These are phyloP conservation scores for Callitettix versicolor DNA, from an alignment of 1,140 invertebrate genomes.

Conservation along the genomic window DNA sequence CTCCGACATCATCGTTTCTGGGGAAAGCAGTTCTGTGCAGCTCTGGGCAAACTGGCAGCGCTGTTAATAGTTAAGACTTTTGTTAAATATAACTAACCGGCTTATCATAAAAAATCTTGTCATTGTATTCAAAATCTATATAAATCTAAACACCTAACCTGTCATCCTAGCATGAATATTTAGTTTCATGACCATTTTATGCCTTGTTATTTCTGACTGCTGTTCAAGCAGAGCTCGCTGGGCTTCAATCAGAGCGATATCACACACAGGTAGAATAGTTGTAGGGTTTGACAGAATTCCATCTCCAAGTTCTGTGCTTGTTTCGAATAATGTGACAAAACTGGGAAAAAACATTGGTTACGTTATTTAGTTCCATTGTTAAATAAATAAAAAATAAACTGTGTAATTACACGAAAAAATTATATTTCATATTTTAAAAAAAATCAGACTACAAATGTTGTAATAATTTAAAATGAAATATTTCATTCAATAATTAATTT, in stretches of 20 bases:
- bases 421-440: conserved; percentile 16
- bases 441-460: conserved; percentile 2
- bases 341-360: conserved; percentile 35
- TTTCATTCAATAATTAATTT: conserved; percentile 11
- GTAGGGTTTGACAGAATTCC: conserved; percentile 43
- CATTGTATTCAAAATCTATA: not conserved
- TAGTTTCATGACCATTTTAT: conserved; percentile 40
- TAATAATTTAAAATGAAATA: conserved; percentile 1
- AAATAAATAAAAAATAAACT: not conserved
- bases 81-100: not conserved
- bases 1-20: conserved; percentile 50
- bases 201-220: conserved; percentile 26
- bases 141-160: conserved; percentile 24
- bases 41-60: conserved; percentile 46
- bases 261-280: conserved; percentile 45
- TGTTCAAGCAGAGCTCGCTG: conserved; percentile 39
- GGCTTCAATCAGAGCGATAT: conserved; percentile 46
- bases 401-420: conserved; percentile 1
- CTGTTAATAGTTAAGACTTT: too few species aligned
- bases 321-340: conserved; percentile 51
- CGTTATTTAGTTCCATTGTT: not conserved
- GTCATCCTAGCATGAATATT: conserved; percentile 52
- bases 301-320: conserved; percentile 41
- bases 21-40: conserved; percentile 48
- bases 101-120: not conserved